Base-by-base conservation (phyloP, 2,113 vertebrate species). In the Octodon degus region DNA sequence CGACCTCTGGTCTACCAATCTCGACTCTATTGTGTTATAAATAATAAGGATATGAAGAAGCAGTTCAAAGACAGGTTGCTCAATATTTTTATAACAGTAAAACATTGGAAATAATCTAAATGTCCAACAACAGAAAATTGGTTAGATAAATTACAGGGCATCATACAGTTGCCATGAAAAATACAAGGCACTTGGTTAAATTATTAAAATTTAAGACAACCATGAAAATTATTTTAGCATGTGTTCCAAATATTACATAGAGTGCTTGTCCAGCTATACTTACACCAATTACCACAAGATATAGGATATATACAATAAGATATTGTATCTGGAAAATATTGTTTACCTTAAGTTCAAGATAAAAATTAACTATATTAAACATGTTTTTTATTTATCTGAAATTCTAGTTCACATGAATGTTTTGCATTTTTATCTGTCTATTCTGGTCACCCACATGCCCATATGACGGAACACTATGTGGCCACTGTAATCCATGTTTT, bases 321-420 rank as follows among this genome's bases (percentile, higher is more conserved):
- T 70, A 86, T 81, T 81, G n/a, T n/a, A n/a, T 80, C 27, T 65
- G 87, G 88, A 84, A 88, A 14, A 6, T 43, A 63, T 82, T 86
- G 24, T 32, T 37, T 91, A 20, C n/a, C n/a, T 82, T 89, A 97
- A 87, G 67, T 90, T 95, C 74, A 88, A 76, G 74, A n/a, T 96
- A 50, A 40, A 55, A 81, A 70, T 5, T 65, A 32, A 6, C 32
- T 63, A 63, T 13, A 83, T 24, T 84, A 77, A 91, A 94, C 5
- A 25, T 50, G 40, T 76, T 37, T 76, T 11, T 43, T 76, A 40
- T 76, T 43, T 40, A 76, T 76, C 37, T 76, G 72, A 76, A 76
- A 76, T 86, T 92, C 60, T 81, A 82, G 63, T 92, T 93, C 89
- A 97, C 9, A 27, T 76, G 37, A 70, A 79, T 1, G 9, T n/a